phyloP scores from a whole-genome alignment of 2,113 vertebrate species.

The Serilophus lunatus region DNA sequence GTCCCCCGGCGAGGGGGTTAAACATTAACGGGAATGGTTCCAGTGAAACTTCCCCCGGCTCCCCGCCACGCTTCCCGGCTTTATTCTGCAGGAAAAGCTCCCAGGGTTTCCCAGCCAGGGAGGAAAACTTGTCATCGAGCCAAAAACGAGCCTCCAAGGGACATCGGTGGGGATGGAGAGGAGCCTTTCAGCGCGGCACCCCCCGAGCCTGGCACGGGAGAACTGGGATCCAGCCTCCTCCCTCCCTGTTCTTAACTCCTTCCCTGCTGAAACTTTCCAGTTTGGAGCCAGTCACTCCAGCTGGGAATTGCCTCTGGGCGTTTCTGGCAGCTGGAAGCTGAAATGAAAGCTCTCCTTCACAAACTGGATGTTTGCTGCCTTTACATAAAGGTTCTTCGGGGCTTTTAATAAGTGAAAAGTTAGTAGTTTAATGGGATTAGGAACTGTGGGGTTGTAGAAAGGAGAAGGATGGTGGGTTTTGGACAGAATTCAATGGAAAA shows the following conservation, averaged over 20 bases:
- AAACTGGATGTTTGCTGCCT: neutral
- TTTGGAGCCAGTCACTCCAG: neutral
- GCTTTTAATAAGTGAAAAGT: neutral
- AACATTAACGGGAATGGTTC: neutral
- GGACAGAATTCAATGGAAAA: neutral
- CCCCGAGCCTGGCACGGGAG: neutral
- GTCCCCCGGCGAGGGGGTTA: neutral
- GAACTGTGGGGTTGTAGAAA: neutral
- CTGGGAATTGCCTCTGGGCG: neutral
- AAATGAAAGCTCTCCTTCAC: neutral
- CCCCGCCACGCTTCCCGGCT: neutral
- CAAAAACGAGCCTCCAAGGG: no score
- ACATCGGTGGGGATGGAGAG: no score
- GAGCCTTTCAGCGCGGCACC: no score
- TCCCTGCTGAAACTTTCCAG: constrained; percentile 56
- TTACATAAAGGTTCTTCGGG: neutral
- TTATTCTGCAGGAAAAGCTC: neutral
- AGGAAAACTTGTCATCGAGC: neutral
- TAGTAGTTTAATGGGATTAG: neutral
- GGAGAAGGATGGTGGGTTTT: neutral
- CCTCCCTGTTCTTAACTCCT: constrained; percentile 32
- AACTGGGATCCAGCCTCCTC: neutral
- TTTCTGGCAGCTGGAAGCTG: neutral
- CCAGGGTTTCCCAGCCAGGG: neutral
- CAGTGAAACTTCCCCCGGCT: neutral